These are phyloP conservation scores for Columba janthina DNA, from an alignment of 2,113 vertebrate genomes.

Conservation along the genomic window DNA sequence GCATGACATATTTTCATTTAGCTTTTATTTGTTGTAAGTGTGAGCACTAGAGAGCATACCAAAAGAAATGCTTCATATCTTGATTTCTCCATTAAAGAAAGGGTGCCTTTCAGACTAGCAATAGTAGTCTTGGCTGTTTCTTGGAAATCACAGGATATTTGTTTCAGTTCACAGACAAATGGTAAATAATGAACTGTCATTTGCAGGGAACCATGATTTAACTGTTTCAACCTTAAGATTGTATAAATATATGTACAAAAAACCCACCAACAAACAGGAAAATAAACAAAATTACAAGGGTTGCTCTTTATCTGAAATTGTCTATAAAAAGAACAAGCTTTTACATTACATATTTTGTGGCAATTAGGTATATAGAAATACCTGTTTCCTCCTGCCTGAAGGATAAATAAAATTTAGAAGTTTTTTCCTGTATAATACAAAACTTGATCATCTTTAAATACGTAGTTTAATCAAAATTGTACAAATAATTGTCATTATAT, in stretches of 20 bases:
- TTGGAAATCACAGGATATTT: not conserved
- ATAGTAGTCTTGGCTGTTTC: not conserved
- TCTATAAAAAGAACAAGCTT: not conserved
- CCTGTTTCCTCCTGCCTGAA: not conserved
- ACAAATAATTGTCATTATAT: not conserved
- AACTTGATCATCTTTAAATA: not conserved
- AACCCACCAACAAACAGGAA: too few species aligned
- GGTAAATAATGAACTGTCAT: not conserved
- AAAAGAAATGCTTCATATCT: not conserved
- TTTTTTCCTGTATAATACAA: not conserved
- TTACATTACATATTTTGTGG: not conserved
- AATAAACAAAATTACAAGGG: not conserved
- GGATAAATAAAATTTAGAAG: not conserved
- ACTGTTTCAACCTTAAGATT: not conserved
- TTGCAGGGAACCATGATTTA: not conserved
- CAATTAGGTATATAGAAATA: not conserved
- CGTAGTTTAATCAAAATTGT: constrained; percentile 11
- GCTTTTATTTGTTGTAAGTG: not conserved
- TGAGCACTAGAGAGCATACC: not conserved
- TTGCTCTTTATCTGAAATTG: not conserved
- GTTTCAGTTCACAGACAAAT: not conserved
- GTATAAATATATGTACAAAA: not conserved
- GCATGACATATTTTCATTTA: not conserved
- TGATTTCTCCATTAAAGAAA: not conserved
- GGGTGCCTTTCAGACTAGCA: not conserved